Evolutionary conservation across 1,140 invertebrate genomes (phyloP).

Genomic region (Brachionus asplanchnoidis): DNA sequence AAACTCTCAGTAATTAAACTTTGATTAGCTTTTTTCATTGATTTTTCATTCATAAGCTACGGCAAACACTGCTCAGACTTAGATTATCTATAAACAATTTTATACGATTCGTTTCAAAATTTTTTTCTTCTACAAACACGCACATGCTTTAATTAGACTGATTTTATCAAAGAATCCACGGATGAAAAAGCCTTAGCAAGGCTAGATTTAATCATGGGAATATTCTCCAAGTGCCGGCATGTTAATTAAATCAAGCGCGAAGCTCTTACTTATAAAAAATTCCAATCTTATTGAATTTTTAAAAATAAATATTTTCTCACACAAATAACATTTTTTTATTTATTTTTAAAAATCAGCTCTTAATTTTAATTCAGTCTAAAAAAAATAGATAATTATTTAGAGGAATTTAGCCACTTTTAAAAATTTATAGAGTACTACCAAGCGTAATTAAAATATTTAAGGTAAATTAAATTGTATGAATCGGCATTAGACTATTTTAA

Average conservation of each 20-base stretch:
- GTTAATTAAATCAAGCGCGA: background rate
- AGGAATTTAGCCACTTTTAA: background rate
- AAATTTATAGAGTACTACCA: background rate
- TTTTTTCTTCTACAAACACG: background rate
- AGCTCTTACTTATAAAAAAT: background rate
- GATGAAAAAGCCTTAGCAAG: background rate
- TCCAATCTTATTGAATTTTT: too few species aligned
- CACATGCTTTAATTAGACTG: slow-evolving; percentile 24
- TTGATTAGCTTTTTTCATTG: background rate
- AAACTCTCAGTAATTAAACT: slow-evolving; percentile 20
- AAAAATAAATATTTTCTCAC: too few species aligned
- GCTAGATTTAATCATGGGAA: background rate
- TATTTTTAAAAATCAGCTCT: too few species aligned
- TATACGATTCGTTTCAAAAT: background rate
- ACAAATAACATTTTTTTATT: too few species aligned
- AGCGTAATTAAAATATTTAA: background rate
- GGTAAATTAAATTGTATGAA: background rate
- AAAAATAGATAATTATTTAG: background rate
- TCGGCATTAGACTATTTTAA: background rate
- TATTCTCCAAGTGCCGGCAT: background rate
- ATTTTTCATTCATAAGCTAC: background rate
- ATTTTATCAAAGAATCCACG: background rate
- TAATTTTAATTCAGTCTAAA: too few species aligned
- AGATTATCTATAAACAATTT: background rate
- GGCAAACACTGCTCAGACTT: background rate